A percentile compares a stretch with the other conserved stretches of the same genome.
Evolutionary conservation across 1,140 invertebrate genomes (phyloP).

Genomic region (Diabrotica virgifera): DNA sequence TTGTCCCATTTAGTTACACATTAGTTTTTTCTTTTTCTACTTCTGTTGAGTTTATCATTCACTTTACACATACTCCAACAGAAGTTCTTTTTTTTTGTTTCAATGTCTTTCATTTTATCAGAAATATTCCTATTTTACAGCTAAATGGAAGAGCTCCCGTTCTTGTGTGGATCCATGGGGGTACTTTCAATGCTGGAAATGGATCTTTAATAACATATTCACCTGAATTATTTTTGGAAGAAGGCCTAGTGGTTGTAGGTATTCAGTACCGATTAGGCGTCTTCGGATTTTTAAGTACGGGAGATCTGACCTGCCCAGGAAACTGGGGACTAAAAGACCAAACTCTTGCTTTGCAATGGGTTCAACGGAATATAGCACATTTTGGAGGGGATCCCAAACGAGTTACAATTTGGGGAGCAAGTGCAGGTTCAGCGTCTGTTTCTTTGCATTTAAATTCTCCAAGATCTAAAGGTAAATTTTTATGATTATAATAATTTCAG

Average conservation of each 20-base stretch:
- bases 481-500: no score
- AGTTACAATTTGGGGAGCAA: slow-evolving; percentile 25
- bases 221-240: slow-evolving; percentile 54
- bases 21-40: no score
- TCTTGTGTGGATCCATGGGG: slow-evolving; percentile 71
- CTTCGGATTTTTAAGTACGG: slow-evolving; percentile 24
- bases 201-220: slow-evolving; percentile 47
- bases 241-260: slow-evolving; percentile 58
- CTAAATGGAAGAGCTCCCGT: slow-evolving; percentile 50
- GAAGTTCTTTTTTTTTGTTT: no score
- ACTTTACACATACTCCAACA: no score
- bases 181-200: slow-evolving; percentile 57
- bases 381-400: no score
- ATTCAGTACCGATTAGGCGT: slow-evolving; percentile 56
- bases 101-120: no score
- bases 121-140: no score
- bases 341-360: no score
- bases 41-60: no score
- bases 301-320: slow-evolving; percentile 19
- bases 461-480: slow-evolving; percentile 4
- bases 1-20: no score
- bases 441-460: slow-evolving; percentile 43
- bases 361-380: no score
- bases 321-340: slow-evolving; percentile 3
- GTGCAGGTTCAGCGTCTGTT: slow-evolving; percentile 47